Evolutionary conservation across 2,888 invertebrate species (phyloP), one percentile per base, ranked within the genome.

Genomic region (Tridacna gigas): DNA sequence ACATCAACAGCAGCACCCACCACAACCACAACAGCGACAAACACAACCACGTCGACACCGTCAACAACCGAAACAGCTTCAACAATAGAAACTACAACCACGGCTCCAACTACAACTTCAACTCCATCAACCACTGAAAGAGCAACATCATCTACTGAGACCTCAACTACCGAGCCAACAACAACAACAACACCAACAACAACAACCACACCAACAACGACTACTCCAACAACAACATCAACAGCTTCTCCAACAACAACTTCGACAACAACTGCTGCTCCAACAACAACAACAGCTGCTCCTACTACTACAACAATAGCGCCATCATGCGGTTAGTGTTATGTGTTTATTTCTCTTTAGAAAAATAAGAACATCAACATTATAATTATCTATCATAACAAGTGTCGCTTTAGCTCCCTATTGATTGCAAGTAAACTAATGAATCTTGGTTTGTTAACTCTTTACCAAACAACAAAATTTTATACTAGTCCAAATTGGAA

Each of bases 1-100:
- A 74, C 82, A 26, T 26, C 78, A 13, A 45, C 74, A 26, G 60
- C 74, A 45, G 71, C 75, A 74, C 67, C 80, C 48, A 77, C 75
- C 56, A 48, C 71, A 25, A 69, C 71, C 45, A 56, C 47, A 22
- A 63, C 65, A 25, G 13, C 65, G 12, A 15, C 20, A 26, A 2
- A 2, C 3, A 20, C 65, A 65, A 7, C 65, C n/a, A 65, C 65
- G 12, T n/a, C 65, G 4, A 25, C 61, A 47, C 61, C 73, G 37
- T 45, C 48, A 37, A 73, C 47, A 13, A 71, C 79, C 0, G 25
- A 71, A n/a, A 22, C 63, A 25, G 25, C 51, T 47, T 28, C 71
- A 11, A 73, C 73, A 4, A 28, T 74, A 12, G 65, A 56, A 28
- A 22, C 26, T 20, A 74, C 79, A 37, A 74, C 79, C 4, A 79